phyloP scores from a whole-genome alignment of 2,113 vertebrate genomes.

The Otolemur garnettii region DNA sequence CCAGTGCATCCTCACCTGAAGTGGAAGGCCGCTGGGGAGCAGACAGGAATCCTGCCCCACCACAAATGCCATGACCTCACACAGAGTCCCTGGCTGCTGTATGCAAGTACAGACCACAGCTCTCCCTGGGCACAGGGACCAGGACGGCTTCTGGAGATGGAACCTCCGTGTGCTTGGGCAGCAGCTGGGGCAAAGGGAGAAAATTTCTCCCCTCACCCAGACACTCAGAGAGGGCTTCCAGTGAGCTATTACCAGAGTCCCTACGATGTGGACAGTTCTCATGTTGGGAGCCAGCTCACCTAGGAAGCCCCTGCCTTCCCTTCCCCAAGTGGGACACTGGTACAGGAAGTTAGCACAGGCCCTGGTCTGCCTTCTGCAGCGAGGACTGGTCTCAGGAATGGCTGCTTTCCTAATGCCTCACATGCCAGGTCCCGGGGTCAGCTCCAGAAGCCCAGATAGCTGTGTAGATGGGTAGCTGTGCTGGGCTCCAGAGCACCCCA shows the following conservation, averaged over 20 bases:
- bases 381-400: background rate
- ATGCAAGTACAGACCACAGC: background rate
- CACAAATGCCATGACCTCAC: background rate
- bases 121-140: background rate
- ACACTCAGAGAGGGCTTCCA: background rate
- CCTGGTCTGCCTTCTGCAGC: background rate
- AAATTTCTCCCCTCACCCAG: background rate
- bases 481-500: background rate
- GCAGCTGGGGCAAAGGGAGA: background rate
- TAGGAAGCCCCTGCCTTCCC: background rate
- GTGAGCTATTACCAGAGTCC: background rate
- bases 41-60: background rate
- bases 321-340: background rate
- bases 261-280: background rate
- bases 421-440: background rate
- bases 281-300: background rate
- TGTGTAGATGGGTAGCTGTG: no score
- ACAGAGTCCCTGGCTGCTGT: background rate
- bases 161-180: background rate
- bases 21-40: background rate
- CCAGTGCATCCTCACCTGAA: background rate
- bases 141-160: background rate
- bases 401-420: accelerated
- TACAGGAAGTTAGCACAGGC: background rate
- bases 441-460: background rate